Evolutionary conservation across 64 coral and sea anemone genomes (phyloP), one percentile per base, ranked within the genome.

Genomic region (Pachyseris speciosa): DNA sequence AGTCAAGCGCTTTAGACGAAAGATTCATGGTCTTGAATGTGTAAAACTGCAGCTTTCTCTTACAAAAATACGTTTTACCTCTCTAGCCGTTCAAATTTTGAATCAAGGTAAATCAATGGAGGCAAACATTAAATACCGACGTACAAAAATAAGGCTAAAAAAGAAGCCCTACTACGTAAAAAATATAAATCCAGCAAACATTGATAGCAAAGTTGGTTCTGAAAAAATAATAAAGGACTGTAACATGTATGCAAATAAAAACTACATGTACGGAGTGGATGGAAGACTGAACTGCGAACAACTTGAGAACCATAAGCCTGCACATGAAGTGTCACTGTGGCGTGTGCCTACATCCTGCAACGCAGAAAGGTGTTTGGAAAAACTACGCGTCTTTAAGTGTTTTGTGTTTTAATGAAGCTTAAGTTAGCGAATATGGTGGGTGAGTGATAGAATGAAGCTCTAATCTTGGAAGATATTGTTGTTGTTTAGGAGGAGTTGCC

Each of bases 401-500:
- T 55, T 27, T 30, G 28, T 30, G 65, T 68, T 10, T 34, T 68
- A 3, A 36, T 68, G 1, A 12, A 34, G 32, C 11, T 0, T 1
- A 16, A 4, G 67, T 40, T 1, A 13, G 59, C 4, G 59, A 22
- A 20, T 9, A 9, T 49, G 7, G 30, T 36, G 65, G 0, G 9
- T 36, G 34, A 20, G 67, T 39, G 7, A 1, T 20, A 37, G 67
- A 6, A 40, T 71, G 32, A 71, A n/a, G n/a, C 24, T 81, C n/a
- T 81, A 81, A 38, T 63, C 77, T 53, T 81, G 77, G n/a, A 60
- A 61, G 83, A 41, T 86, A 9, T 53, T 38, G 52, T 37, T 68
- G 39, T 87, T 87, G 41, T 94, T 94, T 74, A 94, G 57, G 61
- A 67, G 55, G 37, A 69, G 37, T n/a, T 89, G 48, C 34, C 64